A percentile compares a stretch with the other conserved stretches of the same genome.
Conservation (phyloP, 2,113 vertebrate genomes). For the Brevimyrus niger region DNA sequence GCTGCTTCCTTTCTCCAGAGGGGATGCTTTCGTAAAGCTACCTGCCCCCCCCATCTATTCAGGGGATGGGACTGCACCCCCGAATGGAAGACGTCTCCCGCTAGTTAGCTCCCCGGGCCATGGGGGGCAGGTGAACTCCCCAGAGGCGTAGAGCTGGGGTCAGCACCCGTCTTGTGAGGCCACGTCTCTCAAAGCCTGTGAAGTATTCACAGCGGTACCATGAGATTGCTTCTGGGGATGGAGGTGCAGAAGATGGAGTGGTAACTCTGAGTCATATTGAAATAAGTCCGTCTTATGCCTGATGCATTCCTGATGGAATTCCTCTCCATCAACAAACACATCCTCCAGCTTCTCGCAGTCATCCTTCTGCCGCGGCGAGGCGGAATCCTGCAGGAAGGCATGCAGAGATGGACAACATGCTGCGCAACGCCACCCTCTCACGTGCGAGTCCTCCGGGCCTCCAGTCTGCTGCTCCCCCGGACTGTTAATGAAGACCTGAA, state of each 20-base stretch:
- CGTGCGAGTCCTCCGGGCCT: slow-evolving; percentile 18
- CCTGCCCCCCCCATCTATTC: neutral
- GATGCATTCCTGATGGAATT: neutral
- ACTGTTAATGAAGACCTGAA: slow-evolving; percentile 34
- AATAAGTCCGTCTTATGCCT: neutral
- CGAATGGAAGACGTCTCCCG: neutral
- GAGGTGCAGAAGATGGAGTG: neutral
- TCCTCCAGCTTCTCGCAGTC: neutral
- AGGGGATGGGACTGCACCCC: neutral
- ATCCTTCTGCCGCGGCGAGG: neutral
- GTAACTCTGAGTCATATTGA: neutral
- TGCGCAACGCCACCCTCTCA: neutral
- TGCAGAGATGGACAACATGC: neutral
- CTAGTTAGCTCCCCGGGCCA: neutral
- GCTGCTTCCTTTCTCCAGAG: neutral
- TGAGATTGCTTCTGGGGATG: neutral
- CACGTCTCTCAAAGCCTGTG: neutral
- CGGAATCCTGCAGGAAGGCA: neutral
- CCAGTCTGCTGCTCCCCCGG: slow-evolving; percentile 34
- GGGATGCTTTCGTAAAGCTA: neutral
- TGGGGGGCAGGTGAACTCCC: neutral
- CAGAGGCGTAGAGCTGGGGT: neutral
- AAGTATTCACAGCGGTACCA: neutral
- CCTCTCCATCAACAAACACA: neutral
- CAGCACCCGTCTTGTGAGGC: neutral